Base-by-base conservation (phyloP, 1,140 invertebrate species). In the Nixonia krombeini region DNA sequence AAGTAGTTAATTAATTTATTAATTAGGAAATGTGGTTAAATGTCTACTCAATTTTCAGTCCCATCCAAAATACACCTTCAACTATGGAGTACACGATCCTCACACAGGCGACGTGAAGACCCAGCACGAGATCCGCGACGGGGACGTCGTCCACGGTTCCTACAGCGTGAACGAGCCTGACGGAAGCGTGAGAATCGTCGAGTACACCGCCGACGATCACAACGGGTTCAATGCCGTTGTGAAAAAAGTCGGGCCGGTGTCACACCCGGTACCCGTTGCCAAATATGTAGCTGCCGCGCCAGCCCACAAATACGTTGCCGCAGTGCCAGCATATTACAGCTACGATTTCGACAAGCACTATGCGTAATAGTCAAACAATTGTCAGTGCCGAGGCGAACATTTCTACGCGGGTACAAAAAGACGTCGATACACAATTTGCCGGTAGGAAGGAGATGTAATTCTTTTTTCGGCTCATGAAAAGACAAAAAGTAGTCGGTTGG, bases 171-270 rank as follows among this genome's bases (percentile, higher is more conserved):
- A 87, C 58, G 86, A 87, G 44, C 85, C 87, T 0, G 87, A 88
- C 52, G 87, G 87, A 5, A 86, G 84, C 21, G 81, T 85, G 2
- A 75, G 86, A 8, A 87, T 86, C 64, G 87, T 87, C 31, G 84
- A 85, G 21, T 88, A 88, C 71, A 87, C 85, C 0, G 86, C 86
- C 0, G 87, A 87, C 45, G 83, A 85, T 58, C 85, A 86, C 61
- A 87, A 86, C 45, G 86, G 86, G 3, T 87, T 87, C 57, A 87
- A 87, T 56, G 86, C 86, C 2, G 85, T 87, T 4, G 86, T 87
- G n/a, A 85, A 86, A 61, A 86, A 85, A 55, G 80, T 84, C 21
- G 85, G 84, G 13, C 84, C 85, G 2, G 79, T 82, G 12, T 18
- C 76, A 2, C 86, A 87, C 56, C 86, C 85, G 0, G 70, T 74